Base-by-base conservation (phyloP, 1,140 invertebrate species). In the Lanistes nyassanus region DNA sequence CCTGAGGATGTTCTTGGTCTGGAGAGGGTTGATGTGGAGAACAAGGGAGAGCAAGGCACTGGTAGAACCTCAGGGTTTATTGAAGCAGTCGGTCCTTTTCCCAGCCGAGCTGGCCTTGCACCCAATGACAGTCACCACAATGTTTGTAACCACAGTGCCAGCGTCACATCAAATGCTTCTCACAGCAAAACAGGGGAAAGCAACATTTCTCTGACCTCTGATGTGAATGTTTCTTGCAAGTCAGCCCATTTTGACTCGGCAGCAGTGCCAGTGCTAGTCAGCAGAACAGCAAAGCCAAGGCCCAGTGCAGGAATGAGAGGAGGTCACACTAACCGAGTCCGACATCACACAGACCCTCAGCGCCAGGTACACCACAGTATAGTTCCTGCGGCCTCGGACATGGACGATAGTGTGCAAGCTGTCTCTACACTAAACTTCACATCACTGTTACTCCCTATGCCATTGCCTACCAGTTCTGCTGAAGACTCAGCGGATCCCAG, bases 341-440 rank as follows among this genome's bases (percentile, higher is more conserved):
- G 42, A 16, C 42, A 60, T 4, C 56, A 16, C 9, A 60, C 56
- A 11, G 56, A 60, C 56, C 56, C 29, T 31, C 56, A 31, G 6
- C 29, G 9, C n/a, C 23, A n/a, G 9, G 23, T 60, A 31, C 56
- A n/a, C 29, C 56, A 9, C 11, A 23, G n/a, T 60, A 11, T 2
- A 5, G 9, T 31, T 26, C 23, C 56, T 26, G 9, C 47, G 13
- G 47, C 36, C 26, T 47, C 47, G 21, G 53, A 56, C 11, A 75
- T 75, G 74, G 65, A 75, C 21, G 74, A 75, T 64, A 75, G 74
- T 75, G 64, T 75, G 19, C 74, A 75, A 51, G 74, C 74, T 5
- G 42, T 47, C 16, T 67, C 53, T 16, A 51, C 74, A 26, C 42
- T 67, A 29, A 51, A 47, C 23, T 19, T 75, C 36, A 58, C 60